Base-by-base conservation (phyloP, 2,113 vertebrate genomes). In the Vulpes ferrilata region DNA sequence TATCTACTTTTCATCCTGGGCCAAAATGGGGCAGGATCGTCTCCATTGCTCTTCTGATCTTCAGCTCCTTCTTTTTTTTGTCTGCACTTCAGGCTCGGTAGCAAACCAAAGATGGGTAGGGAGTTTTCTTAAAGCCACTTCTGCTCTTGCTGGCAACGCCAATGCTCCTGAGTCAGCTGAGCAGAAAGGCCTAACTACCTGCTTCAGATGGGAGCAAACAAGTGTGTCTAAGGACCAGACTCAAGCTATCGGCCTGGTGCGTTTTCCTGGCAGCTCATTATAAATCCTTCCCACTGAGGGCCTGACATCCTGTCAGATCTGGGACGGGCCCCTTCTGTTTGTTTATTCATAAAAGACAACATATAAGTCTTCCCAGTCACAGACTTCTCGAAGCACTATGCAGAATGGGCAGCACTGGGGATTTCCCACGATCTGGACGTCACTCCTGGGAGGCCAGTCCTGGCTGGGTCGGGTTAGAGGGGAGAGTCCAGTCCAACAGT, bases 331-430 rank as follows among this genome's bases (percentile, higher is more conserved):
- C 13, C 35, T 85, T 55, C 19, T 87, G 67, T 95, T 95, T 92
- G 9, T 38, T 97, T 96, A 94, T 85, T 53, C n/a, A 78, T 74
- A 60, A 90, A 93, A 57, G 30, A 76, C 74, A 71, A 69, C 23
- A 69, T 1, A 60, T 79, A 51, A 38, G 51, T 95, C 51, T 92
- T 20, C 22, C 87, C 30, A 17, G 16, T 71, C 5, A 43, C 62
- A 91, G 48, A 93, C 2, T 48, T 96, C 88, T 90, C 32, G 65
- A 85, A 88, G 25, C 6, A 30, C 64, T 84, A 32, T n/a, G 65
- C 6, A 30, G 35, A 59, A 84, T 11, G 73, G 65, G 64, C 12
- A 79, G 16, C 20, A n/a, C 4, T n/a, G 30, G 9, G 62, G 17
- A 73, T 55, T 95, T 94, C 84, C 76, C 60, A 53, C 1, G 71